Percentiles rank a stretch among this genome's conserved stretches.
phyloP scores from a whole-genome alignment of 2,113 vertebrate species.

The Sylvilagus bachmani region DNA sequence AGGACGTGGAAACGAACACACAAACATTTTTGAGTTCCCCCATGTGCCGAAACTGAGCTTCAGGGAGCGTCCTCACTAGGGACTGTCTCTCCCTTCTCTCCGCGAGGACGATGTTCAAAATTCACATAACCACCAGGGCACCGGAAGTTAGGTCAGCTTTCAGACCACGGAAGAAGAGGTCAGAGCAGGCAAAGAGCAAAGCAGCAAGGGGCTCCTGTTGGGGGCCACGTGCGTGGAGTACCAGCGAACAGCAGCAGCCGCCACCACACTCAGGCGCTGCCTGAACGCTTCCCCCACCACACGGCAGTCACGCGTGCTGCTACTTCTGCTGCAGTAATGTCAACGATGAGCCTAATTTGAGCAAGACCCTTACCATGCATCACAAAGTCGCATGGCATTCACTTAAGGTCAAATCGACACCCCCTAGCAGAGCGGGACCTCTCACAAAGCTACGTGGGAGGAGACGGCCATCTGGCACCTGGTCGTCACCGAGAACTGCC shows the following conservation, averaged over 20 bases:
- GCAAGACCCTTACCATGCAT: not conserved
- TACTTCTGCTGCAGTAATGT: not conserved
- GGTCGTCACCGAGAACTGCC: not conserved
- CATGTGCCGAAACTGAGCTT: not conserved
- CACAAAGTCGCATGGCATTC: not conserved
- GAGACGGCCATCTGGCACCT: not conserved
- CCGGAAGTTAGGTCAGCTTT: not conserved
- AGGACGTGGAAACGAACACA: constrained; percentile 9
- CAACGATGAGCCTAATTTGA: not conserved
- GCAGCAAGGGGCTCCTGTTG: not conserved
- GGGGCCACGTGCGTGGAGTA: not conserved
- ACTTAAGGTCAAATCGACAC: not conserved
- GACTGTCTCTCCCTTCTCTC: not conserved
- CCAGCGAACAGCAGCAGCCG: not conserved
- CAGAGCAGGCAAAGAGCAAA: not conserved
- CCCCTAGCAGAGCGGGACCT: not conserved
- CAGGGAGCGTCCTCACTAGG: not conserved
- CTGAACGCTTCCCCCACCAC: not conserved
- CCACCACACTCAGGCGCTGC: not conserved
- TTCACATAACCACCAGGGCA: not conserved
- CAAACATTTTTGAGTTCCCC: not conserved
- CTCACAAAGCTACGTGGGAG: not conserved
- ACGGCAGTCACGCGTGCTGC: not conserved
- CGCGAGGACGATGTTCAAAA: not conserved
- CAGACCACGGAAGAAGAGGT: not conserved